Evolutionary conservation across 2,113 vertebrate species (phyloP), one percentile per base, ranked within the genome.

Genomic region (Ictidomys tridecemlineatus): DNA sequence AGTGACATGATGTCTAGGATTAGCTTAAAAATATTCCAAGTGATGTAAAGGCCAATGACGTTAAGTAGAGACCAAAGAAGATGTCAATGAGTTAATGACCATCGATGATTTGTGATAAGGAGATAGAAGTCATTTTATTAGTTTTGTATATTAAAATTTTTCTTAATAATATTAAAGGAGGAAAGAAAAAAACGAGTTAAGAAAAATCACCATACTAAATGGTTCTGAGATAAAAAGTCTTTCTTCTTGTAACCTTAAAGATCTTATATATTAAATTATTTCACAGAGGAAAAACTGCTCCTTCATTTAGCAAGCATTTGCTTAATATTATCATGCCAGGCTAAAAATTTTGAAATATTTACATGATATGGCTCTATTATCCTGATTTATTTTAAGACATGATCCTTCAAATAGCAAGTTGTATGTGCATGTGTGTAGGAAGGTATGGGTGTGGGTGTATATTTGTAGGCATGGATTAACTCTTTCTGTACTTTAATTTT

Each of bases 101-200:
- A 3, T 6, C 32, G 58, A 8, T 67, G 8, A 24, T 91, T 26
- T 69, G 8, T 77, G 67, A 69, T n/a, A 37, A 17, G 17, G 63
- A 22, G 2, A 70, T 2, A 24, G 16, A 16, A 22, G n/a, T 77
- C 61, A 83, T 7, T 34, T 16, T 65, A 56, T 24, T 82, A 77
- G 20, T 80, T 73, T 8, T 26, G 10, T 7, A 1, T 26, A 61
- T 89, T 69, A 70, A 88, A 83, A 11, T 51, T 24, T 61, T 85
- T n/a, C 34, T 67, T 73, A 42, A 85, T 69, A 85, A 79, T 67
- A 87, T 56, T 78, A 51, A 77, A 77, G 39, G 58, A 69, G 28
- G 51, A 89, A 93, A 93, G 8, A 65, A 82, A 94, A 87, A 42
- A 16, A 10, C 42, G 8, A 70, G 24, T 48, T 95, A 84, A 93